Evolutionary conservation across 2,888 invertebrate species (phyloP), one percentile per base, ranked within the genome.

Genomic region (Creontiades dilutus): DNA sequence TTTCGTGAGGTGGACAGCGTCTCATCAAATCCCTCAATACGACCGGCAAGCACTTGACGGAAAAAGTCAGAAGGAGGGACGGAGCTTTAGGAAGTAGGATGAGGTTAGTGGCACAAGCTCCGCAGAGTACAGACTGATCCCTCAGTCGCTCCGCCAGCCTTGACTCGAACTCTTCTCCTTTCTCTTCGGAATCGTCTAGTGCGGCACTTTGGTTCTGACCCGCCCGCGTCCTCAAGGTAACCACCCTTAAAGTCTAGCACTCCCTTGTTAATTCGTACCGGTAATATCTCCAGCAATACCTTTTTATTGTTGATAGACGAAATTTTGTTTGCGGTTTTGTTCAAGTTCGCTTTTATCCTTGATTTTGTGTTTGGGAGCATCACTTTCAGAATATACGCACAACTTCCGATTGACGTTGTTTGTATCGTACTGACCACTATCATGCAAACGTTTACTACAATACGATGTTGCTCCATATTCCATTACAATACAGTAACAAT

Each of bases 21-120:
- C 68, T 23, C 68, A 27, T 68, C 68, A 68, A 68, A 68, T 68
- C 68, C 5, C 68, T 68, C 68, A 68, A 4, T 27, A 27, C 4
- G 27, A 52, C 9, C 1, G n/a, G 19, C 23, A 46, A 61, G 61
- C 61, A 85, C 85, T 85, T 85, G 61, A 85, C 46, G 61, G 85
- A 55, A 82, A 82, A 85, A 85, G 85, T 85, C 61, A 57, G 85
- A 52, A 57, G 85, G 85, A 85, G 85, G 85, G 85, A 85, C 85
- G 57, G 61, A 28, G 61, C 19, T 85, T 85, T 61, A 85, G 85
- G 85, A 85, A 85, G 85, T 85, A 85, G 85, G 85, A 85, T 85
- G 85, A 85, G 85, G 85, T 85, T 85, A 85, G 85, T 85, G 85
- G 85, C 85, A 85, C 85, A 85, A 61, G 85, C 57, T 57, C 57